phyloP scores from a whole-genome alignment of 2,797 vertebrate genomes.

The Menidia menidia region DNA sequence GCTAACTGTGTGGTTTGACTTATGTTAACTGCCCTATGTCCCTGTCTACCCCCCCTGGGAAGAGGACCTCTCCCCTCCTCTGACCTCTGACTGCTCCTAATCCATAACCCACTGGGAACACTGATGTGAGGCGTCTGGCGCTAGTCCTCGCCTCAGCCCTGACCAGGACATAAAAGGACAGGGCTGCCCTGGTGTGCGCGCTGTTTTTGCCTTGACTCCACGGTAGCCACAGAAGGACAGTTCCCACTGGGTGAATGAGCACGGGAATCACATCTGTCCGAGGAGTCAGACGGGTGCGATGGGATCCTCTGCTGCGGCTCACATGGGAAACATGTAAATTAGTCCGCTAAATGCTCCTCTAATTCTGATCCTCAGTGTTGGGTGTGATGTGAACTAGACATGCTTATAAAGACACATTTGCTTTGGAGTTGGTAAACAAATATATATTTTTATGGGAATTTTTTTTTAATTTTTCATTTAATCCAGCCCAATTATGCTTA shows the following conservation, averaged over 20 bases:
- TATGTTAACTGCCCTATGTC: constrained; percentile 65
- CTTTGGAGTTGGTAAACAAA: constrained; percentile 63
- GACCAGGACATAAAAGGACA: constrained; percentile 77
- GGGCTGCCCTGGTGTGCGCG: constrained; percentile 66
- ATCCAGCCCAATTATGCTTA: constrained; percentile 34
- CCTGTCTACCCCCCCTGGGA: constrained; percentile 69
- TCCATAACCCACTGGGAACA: constrained; percentile 77
- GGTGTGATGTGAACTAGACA: constrained; percentile 69
- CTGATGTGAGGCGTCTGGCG: constrained; percentile 72
- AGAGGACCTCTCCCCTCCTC: constrained; percentile 75
- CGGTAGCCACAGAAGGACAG: constrained; percentile 71
- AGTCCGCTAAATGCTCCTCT: constrained; percentile 70
- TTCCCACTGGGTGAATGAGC: constrained; percentile 70
- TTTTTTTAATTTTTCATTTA: constrained; percentile 5
- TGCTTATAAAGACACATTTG: constrained; percentile 29
- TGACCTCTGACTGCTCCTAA: constrained; percentile 77
- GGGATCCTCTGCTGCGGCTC: constrained; percentile 55
- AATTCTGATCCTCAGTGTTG: constrained; percentile 58
- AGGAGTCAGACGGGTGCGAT: constrained; percentile 66
- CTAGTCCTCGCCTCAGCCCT: constrained; percentile 69
- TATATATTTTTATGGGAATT: constrained; percentile 35
- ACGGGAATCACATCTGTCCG: constrained; percentile 62
- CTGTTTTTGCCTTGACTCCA: constrained; percentile 73
- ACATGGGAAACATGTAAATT: constrained; percentile 68
- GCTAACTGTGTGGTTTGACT: constrained; percentile 72